Conservation (phyloP, 2,797 vertebrate species). For the Catamblyrhynchus diadema region DNA sequence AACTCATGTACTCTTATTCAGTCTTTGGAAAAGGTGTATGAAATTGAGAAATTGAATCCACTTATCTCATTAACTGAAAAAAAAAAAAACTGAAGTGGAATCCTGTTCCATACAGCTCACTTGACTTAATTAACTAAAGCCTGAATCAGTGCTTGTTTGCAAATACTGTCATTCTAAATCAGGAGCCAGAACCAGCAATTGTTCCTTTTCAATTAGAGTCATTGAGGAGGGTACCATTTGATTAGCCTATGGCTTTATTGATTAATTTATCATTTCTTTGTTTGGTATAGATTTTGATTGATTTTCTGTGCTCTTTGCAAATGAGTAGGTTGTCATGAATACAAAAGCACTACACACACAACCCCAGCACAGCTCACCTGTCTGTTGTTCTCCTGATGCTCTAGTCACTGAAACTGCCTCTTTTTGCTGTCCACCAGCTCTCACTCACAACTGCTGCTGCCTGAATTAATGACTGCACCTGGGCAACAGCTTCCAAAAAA, state of each 20-base stretch:
- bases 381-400: neutral
- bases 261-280: conserved; percentile 57
- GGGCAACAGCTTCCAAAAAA: neutral
- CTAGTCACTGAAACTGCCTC: neutral
- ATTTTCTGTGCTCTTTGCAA: conserved; percentile 30
- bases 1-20: neutral
- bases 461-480: neutral
- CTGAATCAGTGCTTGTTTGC: conserved; percentile 11
- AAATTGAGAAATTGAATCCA: neutral
- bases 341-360: neutral
- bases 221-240: neutral
- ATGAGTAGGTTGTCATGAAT: conserved; percentile 19
- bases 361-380: neutral
- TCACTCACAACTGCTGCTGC: neutral
- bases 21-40: neutral
- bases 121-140: conserved; percentile 17
- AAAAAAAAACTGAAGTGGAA: neutral
- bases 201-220: conserved; percentile 12
- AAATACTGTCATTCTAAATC: conserved; percentile 4
- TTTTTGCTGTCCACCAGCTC: neutral
- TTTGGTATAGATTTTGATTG: conserved; percentile 46
- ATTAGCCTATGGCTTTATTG: conserved; percentile 39
- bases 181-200: neutral
- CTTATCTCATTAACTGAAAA: neutral
- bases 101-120: neutral